Conservation (phyloP, 1,140 invertebrate species). For the Artemia franciscana region DNA sequence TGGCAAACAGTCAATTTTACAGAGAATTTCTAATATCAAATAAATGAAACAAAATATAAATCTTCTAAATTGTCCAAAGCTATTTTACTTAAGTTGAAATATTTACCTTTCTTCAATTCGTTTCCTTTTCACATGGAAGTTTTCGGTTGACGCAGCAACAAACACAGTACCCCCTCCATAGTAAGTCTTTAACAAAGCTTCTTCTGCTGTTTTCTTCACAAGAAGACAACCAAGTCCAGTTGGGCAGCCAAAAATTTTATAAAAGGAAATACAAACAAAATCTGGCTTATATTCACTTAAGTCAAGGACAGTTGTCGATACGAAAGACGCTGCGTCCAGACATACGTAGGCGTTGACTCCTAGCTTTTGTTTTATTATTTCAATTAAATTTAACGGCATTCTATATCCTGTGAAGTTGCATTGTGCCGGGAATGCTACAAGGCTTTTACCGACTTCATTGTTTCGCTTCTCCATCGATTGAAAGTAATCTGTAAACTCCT, state of each 20-base stretch:
- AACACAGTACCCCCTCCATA: conserved; percentile 75
- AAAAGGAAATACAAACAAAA: conserved; percentile 80
- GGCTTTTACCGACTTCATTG: too few relatives aligned
- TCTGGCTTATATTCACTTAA: conserved; percentile 46
- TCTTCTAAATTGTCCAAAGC: too few relatives aligned
- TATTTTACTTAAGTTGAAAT: too few relatives aligned
- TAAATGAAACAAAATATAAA: too few relatives aligned
- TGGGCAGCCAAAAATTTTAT: conserved; percentile 94
- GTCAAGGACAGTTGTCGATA: conserved; percentile 52
- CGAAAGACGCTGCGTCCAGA: conserved; percentile 63
- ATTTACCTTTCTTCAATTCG: background rate
- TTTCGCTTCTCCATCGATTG: conserved; percentile 2
- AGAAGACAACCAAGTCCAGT: conserved; percentile 75
- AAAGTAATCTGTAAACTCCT: background rate
- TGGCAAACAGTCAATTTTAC: too few relatives aligned
- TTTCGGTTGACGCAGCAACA: background rate
- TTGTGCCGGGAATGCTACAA: conserved; percentile 72
- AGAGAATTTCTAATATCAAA: too few relatives aligned
- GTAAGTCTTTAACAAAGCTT: conserved; percentile 43
- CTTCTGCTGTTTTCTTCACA: conserved; percentile 38
- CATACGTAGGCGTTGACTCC: conserved; percentile 45
- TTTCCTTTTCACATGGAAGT: background rate
- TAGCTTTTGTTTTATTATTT: conserved; percentile 27
- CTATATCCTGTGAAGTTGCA: conserved; percentile 85
- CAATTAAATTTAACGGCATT: conserved; percentile 51